Evolutionary conservation across 2,113 vertebrate species (phyloP).

Genomic region (Beaufortia kweichowensis): DNA sequence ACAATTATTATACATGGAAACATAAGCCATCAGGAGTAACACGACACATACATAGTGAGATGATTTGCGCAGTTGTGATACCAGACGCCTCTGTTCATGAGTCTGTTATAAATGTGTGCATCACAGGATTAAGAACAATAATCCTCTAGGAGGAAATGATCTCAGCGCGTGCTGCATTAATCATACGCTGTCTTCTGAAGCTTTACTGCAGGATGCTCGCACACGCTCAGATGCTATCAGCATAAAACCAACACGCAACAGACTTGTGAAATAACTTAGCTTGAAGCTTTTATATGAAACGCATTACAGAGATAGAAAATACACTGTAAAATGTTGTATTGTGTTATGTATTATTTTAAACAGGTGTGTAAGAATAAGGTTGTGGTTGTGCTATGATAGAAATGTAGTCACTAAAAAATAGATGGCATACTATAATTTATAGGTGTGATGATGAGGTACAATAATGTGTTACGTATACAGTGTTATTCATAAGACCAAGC

Average conservation of each 20-base stretch:
- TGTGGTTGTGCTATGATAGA: too few relatives aligned
- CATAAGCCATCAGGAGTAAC: neutral
- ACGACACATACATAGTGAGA: neutral
- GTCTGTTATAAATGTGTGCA: conserved; percentile 27
- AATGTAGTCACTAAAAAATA: too few relatives aligned
- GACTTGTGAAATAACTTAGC: neutral
- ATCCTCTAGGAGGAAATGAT: conserved; percentile 22
- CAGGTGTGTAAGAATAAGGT: too few relatives aligned
- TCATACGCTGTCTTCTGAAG: neutral
- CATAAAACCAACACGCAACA: neutral
- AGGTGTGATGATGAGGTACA: too few relatives aligned
- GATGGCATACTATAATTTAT: too few relatives aligned
- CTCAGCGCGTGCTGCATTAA: conserved; percentile 1
- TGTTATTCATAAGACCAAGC: too few relatives aligned
- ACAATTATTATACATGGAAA: neutral
- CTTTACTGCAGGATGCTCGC: conserved; percentile 2
- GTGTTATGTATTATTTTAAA: too few relatives aligned
- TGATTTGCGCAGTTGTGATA: neutral
- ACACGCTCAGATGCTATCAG: neutral
- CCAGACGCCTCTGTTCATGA: neutral
- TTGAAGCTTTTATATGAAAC: neutral
- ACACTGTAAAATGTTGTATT: neutral
- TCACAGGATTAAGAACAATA: conserved; percentile 28
- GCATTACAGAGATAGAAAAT: neutral
- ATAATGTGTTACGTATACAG: too few relatives aligned